Base-by-base conservation (phyloP, 2,113 vertebrate genomes). In the Callorhinus ursinus region DNA sequence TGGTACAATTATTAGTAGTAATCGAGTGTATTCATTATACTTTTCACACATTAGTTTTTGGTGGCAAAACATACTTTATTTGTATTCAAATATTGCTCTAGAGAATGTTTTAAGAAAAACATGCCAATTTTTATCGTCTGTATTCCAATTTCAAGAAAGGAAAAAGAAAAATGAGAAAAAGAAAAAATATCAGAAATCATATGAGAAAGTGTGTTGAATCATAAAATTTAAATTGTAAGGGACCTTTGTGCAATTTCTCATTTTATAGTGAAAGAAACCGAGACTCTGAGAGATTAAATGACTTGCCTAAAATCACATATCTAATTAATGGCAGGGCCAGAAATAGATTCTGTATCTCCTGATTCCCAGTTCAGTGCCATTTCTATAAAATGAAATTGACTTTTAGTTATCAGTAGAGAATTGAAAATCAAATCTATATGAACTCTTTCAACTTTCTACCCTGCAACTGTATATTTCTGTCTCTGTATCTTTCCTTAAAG, bases 171-270 rank as follows among this genome's bases (percentile, higher is more conserved):
- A 39, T 39, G 46, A 46, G 7, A 92, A 79, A 69, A 94, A 93
- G 59, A 82, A 93, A 96, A 46, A 88, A 93, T 88, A 10, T 95
- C 79, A 93, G 55, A 96, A 97, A 92, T 95, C 76, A 69, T 79
- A 89, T 91, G 26, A 96, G 53, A 97, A 93, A 95, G 59, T 12
- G 59, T 95, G 86, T 96, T 93, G 67, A 95, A 93, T 94, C 84
- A 96, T 94, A 94, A 93, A 95, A 96, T 96, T 95, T 97, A 97
- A 97, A 91, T 96, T 95, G 39, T 90, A 96, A 96, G 53, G 13
- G 71, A 90, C 89, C 90, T 97, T 96, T 96, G 81, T 94, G 84
- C 42, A 88, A 39, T 86, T 90, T 95, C 53, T 97, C 84, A 97
- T 95, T 95, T 98, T 97, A 93, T 4, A 91, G 13, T 89, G 79